Evolutionary conservation across 2,888 invertebrate species (phyloP).

Genomic region (Syrista parreyssii): DNA sequence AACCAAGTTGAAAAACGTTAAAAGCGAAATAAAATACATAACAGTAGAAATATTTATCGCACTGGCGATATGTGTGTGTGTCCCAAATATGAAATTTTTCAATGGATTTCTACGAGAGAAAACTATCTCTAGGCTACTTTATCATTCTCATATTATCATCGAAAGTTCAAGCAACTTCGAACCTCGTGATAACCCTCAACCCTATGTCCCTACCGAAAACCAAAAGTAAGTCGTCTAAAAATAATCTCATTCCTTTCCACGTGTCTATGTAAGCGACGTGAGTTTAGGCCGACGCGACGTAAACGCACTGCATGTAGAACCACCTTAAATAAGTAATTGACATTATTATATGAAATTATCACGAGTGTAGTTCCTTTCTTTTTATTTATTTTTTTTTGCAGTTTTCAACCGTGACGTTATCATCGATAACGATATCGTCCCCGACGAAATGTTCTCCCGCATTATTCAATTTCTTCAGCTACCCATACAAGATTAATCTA

Average conservation of each 20-base stretch:
- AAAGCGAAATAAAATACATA: neutral
- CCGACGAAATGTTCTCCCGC: neutral
- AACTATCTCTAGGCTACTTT: conserved; percentile 18
- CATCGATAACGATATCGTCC: neutral
- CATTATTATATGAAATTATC: neutral
- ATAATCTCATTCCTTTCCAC: conserved; percentile 9
- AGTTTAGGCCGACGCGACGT: neutral
- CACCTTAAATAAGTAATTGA: neutral
- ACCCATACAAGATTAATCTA: neutral
- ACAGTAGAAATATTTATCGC: neutral
- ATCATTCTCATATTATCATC: conserved; percentile 35
- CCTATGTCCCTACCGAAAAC: conserved; percentile 28
- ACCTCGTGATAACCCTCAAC: conserved; percentile 51
- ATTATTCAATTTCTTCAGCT: neutral
- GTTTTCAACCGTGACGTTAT: neutral
- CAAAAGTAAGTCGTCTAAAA: conserved; percentile 24
- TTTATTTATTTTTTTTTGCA: too few relatives aligned
- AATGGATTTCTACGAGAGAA: neutral
- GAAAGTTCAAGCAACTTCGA: conserved; percentile 48
- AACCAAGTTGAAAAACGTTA: neutral
- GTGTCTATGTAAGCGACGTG: neutral
- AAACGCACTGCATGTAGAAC: neutral
- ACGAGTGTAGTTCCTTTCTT: neutral
- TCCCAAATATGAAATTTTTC: neutral
- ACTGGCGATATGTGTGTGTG: neutral